Percentiles rank a stretch among this genome's conserved stretches.
These are phyloP conservation scores for Corythornis madagascariensis DNA, from an alignment of 2,113 vertebrate genomes.

Conservation along the genomic window DNA sequence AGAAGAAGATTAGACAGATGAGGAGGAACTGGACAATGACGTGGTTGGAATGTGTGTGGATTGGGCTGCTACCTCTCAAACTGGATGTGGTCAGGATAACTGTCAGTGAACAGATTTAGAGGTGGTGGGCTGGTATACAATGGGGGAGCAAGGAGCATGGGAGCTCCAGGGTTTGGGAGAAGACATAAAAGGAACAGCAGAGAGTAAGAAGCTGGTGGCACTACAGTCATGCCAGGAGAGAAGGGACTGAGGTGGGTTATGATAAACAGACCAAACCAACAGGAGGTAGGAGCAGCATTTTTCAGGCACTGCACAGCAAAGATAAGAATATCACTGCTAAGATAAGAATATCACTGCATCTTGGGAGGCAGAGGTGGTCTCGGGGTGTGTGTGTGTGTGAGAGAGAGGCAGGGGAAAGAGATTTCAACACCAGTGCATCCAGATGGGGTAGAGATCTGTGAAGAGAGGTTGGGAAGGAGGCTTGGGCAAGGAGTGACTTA, in stretches of 20 bases:
- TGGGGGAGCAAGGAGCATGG: neutral
- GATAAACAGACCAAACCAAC: neutral
- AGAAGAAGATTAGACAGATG: neutral
- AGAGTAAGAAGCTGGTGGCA: neutral
- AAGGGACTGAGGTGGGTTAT: neutral
- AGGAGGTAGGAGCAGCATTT: neutral
- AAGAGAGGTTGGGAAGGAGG: neutral
- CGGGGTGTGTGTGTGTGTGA: neutral
- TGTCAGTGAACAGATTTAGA: neutral
- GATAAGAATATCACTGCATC: neutral
- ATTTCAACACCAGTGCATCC: neutral
- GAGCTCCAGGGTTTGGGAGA: neutral
- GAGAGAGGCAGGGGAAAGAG: neutral
- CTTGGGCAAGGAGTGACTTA: neutral
- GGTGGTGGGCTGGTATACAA: accelerated
- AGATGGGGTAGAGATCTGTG: neutral
- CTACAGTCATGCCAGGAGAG: neutral
- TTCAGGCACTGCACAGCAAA: neutral
- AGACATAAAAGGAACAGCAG: neutral
- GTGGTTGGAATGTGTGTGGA: neutral
- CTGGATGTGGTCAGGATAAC: neutral
- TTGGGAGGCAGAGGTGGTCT: neutral
- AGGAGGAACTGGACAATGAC: neutral
- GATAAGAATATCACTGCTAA: neutral
- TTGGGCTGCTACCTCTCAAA: neutral